Evolutionary conservation across 2,797 vertebrate genomes (phyloP), one percentile per base, ranked within the genome.

Genomic region (Rhinella marina): DNA sequence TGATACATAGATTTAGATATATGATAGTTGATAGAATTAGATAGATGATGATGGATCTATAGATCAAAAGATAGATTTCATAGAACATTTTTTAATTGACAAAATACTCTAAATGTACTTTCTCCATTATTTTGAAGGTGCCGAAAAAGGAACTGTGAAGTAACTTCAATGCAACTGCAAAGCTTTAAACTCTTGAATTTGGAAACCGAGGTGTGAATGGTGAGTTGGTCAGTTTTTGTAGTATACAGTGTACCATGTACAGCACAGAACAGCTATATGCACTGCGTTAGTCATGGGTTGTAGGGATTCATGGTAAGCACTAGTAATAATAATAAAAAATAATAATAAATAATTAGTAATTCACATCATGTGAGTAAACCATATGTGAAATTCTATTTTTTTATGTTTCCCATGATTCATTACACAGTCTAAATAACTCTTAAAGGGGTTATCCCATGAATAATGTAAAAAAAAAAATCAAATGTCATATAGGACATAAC

Each of bases 121-220:
- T 25, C 32, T 54, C 13, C 50, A 29, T 52, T 64, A 41, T 93
- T 92, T 92, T 90, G 87, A 92, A 96, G 96, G 96, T 97, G 96
- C 96, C 93, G 90, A 93, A 93, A 92, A 90, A 94, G 61, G 91
- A 96, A 95, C 95, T 94, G 94, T 96, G 94, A 96, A 95, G 95
- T 95, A 95, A 95, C 96, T 95, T 94, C 94, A 92, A 93, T 95
- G 94, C 94, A 93, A 94, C 94, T 94, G 94, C 90, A 93, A 92
- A 93, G 91, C 91, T 92, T 89, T 89, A 94, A 89, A 91, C 86
- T 86, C 91, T 94, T 94, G 94, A 93, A 92, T 91, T 91, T 91
- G 90, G 92, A 93, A 92, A 94, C 95, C 94, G 93, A 93, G 87
- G 91, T 93, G 95, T 95, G 96, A 84, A 95, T 95, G 97, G 97